A percentile compares a stretch with the other conserved stretches of the same genome.
These are phyloP conservation scores for Tyrannus savana DNA, from an alignment of 2,113 vertebrate species.

Conservation along the genomic window DNA sequence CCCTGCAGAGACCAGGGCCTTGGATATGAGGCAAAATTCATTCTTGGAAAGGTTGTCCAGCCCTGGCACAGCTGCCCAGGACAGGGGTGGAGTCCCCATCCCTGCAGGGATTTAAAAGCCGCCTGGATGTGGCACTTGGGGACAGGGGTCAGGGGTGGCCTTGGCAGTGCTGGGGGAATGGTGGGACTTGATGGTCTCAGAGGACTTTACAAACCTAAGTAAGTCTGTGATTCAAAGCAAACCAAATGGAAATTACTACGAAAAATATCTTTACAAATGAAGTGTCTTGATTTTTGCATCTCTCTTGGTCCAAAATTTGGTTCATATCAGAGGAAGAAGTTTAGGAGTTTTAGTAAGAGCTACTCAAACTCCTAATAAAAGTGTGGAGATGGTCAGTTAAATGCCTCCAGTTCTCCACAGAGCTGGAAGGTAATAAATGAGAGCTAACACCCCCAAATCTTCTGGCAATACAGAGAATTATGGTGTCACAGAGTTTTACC, in stretches of 20 bases:
- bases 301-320: neutral
- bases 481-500: neutral
- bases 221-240: neutral
- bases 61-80: neutral
- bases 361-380: neutral
- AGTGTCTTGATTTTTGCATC: neutral
- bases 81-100: neutral
- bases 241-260: fast-evolving
- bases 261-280: neutral
- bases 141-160: fast-evolving
- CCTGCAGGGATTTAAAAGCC: fast-evolving
- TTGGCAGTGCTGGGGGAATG: neutral
- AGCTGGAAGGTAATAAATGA: neutral
- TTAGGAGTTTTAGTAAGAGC: neutral
- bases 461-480: neutral
- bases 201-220: neutral
- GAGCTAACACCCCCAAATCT: neutral
- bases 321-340: neutral
- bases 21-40: fast-evolving
- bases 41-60: fast-evolving
- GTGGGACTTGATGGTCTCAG: fast-evolving
- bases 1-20: neutral
- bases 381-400: neutral
- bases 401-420: neutral
- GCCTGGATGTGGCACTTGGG: neutral